A percentile compares a stretch with the other conserved stretches of the same genome.
Conservation (phyloP, 2,113 vertebrate genomes). For the Sylvilagus bachmani region DNA sequence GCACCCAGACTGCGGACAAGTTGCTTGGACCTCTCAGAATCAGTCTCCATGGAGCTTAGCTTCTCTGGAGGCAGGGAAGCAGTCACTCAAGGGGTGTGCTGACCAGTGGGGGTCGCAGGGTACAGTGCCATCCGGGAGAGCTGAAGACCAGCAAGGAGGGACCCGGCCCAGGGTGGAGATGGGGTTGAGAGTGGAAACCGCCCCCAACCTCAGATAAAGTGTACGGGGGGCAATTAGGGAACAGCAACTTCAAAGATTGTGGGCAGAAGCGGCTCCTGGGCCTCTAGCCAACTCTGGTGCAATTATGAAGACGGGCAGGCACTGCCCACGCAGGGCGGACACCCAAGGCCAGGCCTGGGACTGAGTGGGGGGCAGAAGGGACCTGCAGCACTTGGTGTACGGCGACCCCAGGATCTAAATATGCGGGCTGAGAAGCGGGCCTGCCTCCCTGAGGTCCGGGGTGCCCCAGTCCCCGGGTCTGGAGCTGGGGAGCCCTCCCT, state of each 20-base stretch:
- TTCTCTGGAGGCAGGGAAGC: conserved; percentile 8
- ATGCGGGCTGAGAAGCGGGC: neutral
- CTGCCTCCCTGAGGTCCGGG: neutral
- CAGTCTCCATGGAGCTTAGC: neutral
- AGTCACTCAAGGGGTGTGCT: conserved; percentile 33
- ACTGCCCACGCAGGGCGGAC: conserved; percentile 75
- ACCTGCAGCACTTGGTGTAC: neutral
- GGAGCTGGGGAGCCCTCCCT: neutral
- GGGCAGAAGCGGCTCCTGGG: conserved; percentile 62
- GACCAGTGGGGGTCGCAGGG: neutral
- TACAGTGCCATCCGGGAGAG: neutral
- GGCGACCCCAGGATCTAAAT: neutral
- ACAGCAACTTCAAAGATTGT: conserved; percentile 64
- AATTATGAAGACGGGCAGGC: conserved; percentile 68
- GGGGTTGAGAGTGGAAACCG: neutral
- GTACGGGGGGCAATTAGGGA: neutral
- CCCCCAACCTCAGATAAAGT: neutral
- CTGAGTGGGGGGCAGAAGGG: neutral
- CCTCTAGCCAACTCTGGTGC: conserved; percentile 65
- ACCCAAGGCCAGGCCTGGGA: conserved; percentile 63
- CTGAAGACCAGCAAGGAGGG: neutral
- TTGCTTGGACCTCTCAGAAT: conserved; percentile 29
- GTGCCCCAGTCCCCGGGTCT: neutral
- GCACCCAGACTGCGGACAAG: neutral
- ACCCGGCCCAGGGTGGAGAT: neutral